Evolutionary conservation across 2,113 vertebrate genomes (phyloP).

Genomic region (Passer domesticus): DNA sequence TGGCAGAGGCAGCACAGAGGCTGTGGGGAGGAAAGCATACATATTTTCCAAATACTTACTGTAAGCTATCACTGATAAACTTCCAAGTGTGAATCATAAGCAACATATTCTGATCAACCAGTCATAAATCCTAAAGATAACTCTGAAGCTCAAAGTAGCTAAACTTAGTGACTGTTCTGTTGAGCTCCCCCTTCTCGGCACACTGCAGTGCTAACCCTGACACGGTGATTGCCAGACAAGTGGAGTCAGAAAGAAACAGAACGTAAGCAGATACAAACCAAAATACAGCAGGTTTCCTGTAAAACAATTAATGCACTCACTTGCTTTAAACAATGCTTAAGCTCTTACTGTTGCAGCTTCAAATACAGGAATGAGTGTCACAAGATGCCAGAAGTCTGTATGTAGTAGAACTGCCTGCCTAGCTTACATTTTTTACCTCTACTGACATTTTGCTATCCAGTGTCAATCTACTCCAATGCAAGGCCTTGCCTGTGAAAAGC

Average conservation of each 20-base stretch:
- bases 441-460: background rate
- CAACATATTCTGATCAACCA: background rate
- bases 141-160: slow-evolving; percentile 3
- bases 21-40: background rate
- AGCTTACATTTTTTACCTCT: background rate
- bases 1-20: background rate
- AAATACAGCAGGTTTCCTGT: slow-evolving; percentile 1
- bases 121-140: slow-evolving; percentile 19
- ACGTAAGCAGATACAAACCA: background rate
- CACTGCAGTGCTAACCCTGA: background rate
- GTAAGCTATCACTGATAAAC: slow-evolving; percentile 3
- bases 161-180: background rate
- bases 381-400: background rate
- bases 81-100: background rate
- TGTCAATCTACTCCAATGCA: background rate
- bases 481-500: background rate
- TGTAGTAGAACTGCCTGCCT: background rate
- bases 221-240: background rate
- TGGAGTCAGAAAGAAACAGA: background rate
- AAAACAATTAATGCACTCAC: background rate
- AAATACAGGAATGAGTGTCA: background rate
- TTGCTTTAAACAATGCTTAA: background rate
- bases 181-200: background rate
- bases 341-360: background rate
- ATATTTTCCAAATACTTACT: background rate